Evolutionary conservation across 2,113 vertebrate genomes (phyloP), one percentile per base, ranked within the genome.

Genomic region (Alaudala cheleensis): DNA sequence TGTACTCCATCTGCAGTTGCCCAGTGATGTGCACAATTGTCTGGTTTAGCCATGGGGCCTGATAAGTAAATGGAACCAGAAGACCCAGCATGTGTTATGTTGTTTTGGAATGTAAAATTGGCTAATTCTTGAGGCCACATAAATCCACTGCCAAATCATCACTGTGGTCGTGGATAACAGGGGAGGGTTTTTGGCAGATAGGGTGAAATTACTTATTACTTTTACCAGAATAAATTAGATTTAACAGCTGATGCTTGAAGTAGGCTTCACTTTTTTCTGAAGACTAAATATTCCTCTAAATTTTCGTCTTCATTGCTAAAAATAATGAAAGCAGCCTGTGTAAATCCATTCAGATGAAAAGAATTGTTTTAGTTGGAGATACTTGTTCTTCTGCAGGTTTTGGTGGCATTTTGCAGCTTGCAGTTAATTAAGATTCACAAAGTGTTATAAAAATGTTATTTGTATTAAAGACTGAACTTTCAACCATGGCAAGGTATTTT

Each of bases 21-120:
- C 92, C 12, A 50, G 24, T 60, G 26, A 62, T 54, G 54, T 56
- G 22, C 40, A 44, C n/a, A 37, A 0, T 37, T 72, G 20, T 4
- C 24, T 57, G 14, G 12, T 72, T 61, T 12, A 64, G 31, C 31
- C 7, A 2, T 14, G 20, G 31, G 5, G 22, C n/a, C 47, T 9
- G 6, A 2, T 37, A 34, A 45, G 31, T 29, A 58, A 49, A 58
- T 10, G 11, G 66, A 79, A 79, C 17, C 17, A 20, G n/a, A 29
- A 14, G 22, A 23, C 42, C 26, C n/a, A 33, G 13, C 4, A 0
- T 40, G 14, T 42, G 19, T 65, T 60, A 33, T 0, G 1, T 51
- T 58, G 11, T 29, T 72, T 33, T 72, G 31, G 19, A 72, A 57
- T 69, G 24, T 40, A 37, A 4, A 47, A 64, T 6, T 66, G 9